Base-by-base conservation (phyloP, 92 coral and sea anemone genomes). In the Epizoanthus ramosus region DNA sequence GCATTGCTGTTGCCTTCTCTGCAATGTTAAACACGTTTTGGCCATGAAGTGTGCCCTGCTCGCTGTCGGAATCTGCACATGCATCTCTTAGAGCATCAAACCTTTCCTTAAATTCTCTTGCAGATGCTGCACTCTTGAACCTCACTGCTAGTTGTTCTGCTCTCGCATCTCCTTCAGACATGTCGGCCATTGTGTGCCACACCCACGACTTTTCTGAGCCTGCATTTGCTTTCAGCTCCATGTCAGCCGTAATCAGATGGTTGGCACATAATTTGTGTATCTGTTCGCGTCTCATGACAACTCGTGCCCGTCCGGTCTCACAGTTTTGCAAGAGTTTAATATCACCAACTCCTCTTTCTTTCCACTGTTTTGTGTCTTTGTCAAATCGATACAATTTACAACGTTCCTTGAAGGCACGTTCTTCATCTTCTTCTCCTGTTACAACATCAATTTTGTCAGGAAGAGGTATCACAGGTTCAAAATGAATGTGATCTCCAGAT, bases 401-500 rank as follows among this genome's bases (percentile, higher is more conserved):
- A 9, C 96, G 85, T 70, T 95, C 95, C 3, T 92, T 86, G 85
- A 93, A 95, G 77, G 86, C 68, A 60, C 87, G 73, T 79, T 91
- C 89, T 70, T 95, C 98, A 39, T 92, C 86, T 87, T 95, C 98
- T 86, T 95, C 98, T 5, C 98, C 98, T 35, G 98, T 93, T 59
- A 74, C 81, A 14, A 86, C 91, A 15, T 86, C 91, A 5, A 94
- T 73, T 65, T 93, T 88, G 19, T 91, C 96, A 19, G 98, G 98
- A n/a, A 95, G 90, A 22, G 97, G 87, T 60, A 95, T 91, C 14
- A 93, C 73, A 4, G 98, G 98, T 75, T 95, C 94, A 63, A 95
- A 95, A 81, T 94, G 90, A 41, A 87, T 58, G 37, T 77, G 79
- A 69, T 81, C 85, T 59, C 82, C 71, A 21, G 82, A 77, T 37